A percentile compares a stretch with the other conserved stretches of the same genome.
Evolutionary conservation across 2,113 vertebrate genomes (phyloP).

Genomic region (Pagrus major): DNA sequence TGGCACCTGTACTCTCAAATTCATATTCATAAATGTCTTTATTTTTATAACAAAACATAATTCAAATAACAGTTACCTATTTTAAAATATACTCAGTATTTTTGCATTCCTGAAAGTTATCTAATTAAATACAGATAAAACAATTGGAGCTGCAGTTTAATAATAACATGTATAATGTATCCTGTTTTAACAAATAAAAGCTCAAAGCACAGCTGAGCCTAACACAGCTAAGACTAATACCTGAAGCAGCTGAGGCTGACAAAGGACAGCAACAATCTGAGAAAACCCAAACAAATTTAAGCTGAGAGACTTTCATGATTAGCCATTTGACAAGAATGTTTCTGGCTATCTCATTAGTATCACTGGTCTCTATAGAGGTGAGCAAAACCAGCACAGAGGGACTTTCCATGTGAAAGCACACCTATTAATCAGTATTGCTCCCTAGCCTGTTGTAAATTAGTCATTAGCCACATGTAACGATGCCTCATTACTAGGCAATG

Average conservation of each 20-base stretch:
- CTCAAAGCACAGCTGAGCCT: not conserved
- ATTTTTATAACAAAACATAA: not conserved
- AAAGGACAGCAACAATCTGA: not conserved
- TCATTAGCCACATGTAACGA: constrained; percentile 81
- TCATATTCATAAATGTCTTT: not conserved
- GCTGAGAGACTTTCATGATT: not conserved
- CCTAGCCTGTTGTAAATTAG: constrained; percentile 75
- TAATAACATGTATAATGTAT: not conserved
- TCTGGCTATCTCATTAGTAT: constrained; percentile 45
- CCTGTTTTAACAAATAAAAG: not conserved
- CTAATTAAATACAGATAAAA: not conserved
- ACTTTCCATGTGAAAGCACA: constrained; percentile 75
- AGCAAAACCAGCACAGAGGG: constrained; percentile 56
- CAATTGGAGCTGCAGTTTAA: not conserved
- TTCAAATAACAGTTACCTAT: not conserved
- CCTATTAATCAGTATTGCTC: constrained; percentile 80
- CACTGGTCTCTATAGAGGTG: constrained; percentile 55
- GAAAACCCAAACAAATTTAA: constrained; percentile 14
- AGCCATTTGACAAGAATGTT: constrained; percentile 16
- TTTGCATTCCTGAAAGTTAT: not conserved
- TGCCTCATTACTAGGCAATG: constrained; percentile 76
- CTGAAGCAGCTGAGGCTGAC: not conserved
- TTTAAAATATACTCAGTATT: not conserved
- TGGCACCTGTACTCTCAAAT: constrained; percentile 5
- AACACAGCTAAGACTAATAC: not conserved